Conservation (phyloP, 2,888 invertebrate genomes). For the Hydroisotoma schaefferi region DNA sequence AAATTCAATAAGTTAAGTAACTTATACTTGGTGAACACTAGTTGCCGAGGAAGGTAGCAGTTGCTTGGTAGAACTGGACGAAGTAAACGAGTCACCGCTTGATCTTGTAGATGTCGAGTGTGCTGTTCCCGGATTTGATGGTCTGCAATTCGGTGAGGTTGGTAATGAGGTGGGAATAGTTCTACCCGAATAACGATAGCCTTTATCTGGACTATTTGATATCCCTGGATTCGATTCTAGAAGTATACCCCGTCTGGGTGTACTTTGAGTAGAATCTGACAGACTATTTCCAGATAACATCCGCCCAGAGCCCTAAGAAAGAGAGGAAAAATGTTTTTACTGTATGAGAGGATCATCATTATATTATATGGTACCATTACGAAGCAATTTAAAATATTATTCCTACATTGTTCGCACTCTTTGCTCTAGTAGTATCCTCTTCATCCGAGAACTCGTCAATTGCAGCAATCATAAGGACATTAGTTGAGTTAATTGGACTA, state of each 20-base stretch:
- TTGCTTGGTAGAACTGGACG: conserved; percentile 73
- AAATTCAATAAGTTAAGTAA: no score
- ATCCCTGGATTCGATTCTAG: conserved; percentile 6
- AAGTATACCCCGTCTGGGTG: conserved; percentile 33
- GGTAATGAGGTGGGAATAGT: conserved; percentile 41
- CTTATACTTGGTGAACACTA: conserved; percentile 1
- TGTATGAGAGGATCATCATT: not conserved
- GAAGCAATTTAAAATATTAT: conserved; percentile 21
- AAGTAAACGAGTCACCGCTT: conserved; percentile 77
- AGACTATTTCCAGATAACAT: conserved; percentile 27
- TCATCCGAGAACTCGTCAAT: conserved; percentile 48
- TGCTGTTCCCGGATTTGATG: conserved; percentile 40
- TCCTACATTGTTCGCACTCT: not conserved
- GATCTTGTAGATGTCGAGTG: conserved; percentile 57
- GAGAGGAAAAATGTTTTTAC: not conserved
- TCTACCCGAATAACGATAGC: conserved; percentile 26
- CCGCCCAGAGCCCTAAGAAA: conserved; percentile 3
- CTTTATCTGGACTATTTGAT: conserved; percentile 28
- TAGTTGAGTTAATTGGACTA: conserved; percentile 34
- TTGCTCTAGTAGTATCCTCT: conserved; percentile 30
- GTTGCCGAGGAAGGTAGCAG: conserved; percentile 56
- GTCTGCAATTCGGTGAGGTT: conserved; percentile 40
- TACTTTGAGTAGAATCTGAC: conserved; percentile 46
- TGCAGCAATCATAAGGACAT: conserved; percentile 45
- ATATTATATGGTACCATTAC: conserved; percentile 10